A percentile compares a stretch with the other conserved stretches of the same genome.
Conservation (phyloP, 2,797 vertebrate genomes). For the Falco rusticolus region DNA sequence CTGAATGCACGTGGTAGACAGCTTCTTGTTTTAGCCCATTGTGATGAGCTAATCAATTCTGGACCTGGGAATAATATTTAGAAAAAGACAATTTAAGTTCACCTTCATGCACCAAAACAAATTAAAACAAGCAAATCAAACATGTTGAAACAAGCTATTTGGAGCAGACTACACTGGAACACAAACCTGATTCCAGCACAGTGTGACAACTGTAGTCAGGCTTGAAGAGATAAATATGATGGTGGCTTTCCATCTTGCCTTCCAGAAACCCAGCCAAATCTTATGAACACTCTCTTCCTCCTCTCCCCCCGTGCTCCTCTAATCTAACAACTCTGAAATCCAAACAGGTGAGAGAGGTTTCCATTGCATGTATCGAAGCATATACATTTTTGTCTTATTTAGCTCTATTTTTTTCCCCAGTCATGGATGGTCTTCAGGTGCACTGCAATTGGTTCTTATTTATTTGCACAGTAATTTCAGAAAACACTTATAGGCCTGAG, state of each 20-base stretch:
- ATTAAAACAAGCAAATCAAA: not conserved
- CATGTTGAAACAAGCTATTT: not conserved
- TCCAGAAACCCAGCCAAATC: not conserved
- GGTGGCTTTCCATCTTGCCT: not conserved
- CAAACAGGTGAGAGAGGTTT: not conserved
- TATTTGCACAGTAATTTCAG: not conserved
- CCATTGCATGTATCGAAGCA: not conserved
- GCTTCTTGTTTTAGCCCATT: not conserved
- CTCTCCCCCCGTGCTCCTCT: not conserved
- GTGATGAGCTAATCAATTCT: not conserved
- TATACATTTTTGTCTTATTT: not conserved
- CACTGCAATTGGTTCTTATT: not conserved
- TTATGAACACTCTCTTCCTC: not conserved
- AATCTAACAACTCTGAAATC: not conserved
- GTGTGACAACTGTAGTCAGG: not conserved
- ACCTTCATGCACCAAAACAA: not conserved
- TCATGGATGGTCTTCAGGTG: not conserved
- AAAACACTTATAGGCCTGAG: not conserved
- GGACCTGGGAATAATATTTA: not conserved
- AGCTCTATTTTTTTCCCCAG: rapidly evolving
- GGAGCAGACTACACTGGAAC: not conserved
- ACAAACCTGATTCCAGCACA: not conserved
- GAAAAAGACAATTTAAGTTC: not conserved
- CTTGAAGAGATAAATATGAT: not conserved
- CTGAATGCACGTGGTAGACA: not conserved